phyloP scores from a whole-genome alignment of 2,113 vertebrate genomes.

The Platysteira castanea region DNA sequence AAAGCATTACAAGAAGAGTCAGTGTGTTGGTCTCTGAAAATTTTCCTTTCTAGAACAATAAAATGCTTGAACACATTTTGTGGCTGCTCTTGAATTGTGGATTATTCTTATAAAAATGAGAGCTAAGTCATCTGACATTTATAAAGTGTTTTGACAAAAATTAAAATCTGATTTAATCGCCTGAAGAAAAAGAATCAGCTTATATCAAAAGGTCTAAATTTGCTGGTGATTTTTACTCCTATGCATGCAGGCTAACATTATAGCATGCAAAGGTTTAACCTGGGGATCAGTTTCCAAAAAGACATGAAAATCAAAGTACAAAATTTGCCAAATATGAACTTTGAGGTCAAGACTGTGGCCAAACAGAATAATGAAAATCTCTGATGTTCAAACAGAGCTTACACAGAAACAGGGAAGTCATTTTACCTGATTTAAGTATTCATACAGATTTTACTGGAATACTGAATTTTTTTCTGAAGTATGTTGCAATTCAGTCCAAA shows the following conservation, averaged over 20 bases:
- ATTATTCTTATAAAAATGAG: neutral
- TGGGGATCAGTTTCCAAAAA: neutral
- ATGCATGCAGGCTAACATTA: neutral
- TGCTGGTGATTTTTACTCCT: neutral
- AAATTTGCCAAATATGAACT: neutral
- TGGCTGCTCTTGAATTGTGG: neutral
- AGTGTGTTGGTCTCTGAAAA: neutral
- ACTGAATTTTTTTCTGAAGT: neutral
- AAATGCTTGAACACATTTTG: neutral
- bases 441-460: neutral
- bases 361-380: conserved; percentile 5
- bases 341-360: neutral
- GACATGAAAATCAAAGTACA: neutral
- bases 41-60: neutral
- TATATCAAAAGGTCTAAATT: neutral
- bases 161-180: neutral
- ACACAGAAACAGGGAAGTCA: neutral
- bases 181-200: neutral
- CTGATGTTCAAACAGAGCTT: neutral
- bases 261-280: neutral
- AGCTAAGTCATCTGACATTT: neutral
- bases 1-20: neutral
- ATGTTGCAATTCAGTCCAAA: neutral
- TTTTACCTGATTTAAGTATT: neutral
- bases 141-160: neutral